Conservation (phyloP, 2,888 invertebrate species). For the Eupithecia abbreviata region DNA sequence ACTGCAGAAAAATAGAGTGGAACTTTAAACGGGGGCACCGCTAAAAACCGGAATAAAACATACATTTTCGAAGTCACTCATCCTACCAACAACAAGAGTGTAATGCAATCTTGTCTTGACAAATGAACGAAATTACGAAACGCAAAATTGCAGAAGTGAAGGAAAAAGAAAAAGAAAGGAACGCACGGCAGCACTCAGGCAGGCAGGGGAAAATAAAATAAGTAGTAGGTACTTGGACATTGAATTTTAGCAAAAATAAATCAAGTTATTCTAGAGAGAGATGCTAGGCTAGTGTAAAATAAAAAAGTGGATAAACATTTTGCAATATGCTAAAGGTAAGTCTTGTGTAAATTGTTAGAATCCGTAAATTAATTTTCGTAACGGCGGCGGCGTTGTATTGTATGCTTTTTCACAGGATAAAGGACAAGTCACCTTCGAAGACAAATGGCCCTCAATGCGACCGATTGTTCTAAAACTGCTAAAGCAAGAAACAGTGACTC, state of each 20-base stretch:
- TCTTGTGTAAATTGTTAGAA: constrained; percentile 4
- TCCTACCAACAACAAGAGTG: not conserved
- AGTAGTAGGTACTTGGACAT: not conserved
- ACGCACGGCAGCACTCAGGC: not conserved
- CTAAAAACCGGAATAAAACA: not conserved
- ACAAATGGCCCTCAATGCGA: constrained; percentile 98
- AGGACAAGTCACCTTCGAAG: constrained; percentile 94
- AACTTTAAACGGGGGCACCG: too few species aligned
- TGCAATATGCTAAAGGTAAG: constrained; percentile 46
- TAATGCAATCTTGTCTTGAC: not conserved
- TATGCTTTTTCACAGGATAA: constrained; percentile 84
- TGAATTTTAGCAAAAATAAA: constrained; percentile 24
- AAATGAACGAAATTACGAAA: not conserved
- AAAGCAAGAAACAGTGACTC: constrained; percentile 96
- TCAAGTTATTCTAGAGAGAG: constrained; percentile 30
- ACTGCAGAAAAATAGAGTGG: not conserved
- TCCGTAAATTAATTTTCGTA: constrained; percentile 4
- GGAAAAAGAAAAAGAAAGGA: not conserved
- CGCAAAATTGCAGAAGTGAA: constrained; percentile 1
- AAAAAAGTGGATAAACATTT: constrained; percentile 15
- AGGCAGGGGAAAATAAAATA: not conserved
- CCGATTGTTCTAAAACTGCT: constrained; percentile 96
- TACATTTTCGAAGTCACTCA: too few species aligned
- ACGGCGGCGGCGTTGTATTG: constrained; percentile 16
- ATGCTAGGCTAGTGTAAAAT: constrained; percentile 31